Evolutionary conservation across 2,113 vertebrate genomes (phyloP).

Genomic region (Cynopterus brachyotis): DNA sequence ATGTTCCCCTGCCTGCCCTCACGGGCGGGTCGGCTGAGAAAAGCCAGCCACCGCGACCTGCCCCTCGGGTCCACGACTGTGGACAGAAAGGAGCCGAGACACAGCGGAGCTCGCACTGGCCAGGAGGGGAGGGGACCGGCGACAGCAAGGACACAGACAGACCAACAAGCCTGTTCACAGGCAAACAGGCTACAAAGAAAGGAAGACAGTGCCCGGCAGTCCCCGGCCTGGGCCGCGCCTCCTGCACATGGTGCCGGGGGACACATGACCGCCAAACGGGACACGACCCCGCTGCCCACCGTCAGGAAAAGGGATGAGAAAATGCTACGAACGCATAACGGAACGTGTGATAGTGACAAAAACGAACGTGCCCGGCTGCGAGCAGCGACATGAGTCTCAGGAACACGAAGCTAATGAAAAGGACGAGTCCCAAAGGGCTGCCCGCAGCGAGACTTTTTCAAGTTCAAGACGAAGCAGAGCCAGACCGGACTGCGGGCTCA

Average conservation of each 20-base stretch:
- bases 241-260: background rate
- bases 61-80: background rate
- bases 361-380: background rate
- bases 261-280: background rate
- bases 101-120: background rate
- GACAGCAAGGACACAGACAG: background rate
- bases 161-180: background rate
- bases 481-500: background rate
- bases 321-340: fast-evolving
- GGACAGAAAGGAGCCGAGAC: fast-evolving
- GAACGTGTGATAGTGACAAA: background rate
- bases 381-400: background rate
- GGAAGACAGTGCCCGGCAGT: background rate
- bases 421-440: background rate
- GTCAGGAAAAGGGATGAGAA: background rate
- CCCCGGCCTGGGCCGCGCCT: background rate
- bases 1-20: background rate
- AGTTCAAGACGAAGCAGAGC: background rate
- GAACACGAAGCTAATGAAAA: background rate
- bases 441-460: background rate
- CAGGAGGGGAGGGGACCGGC: background rate
- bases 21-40: background rate
- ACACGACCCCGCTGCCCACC: background rate
- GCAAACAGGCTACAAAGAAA: background rate
- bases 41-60: background rate